Conservation (phyloP, 2,888 invertebrate species). For the Dynastes hyllus region DNA sequence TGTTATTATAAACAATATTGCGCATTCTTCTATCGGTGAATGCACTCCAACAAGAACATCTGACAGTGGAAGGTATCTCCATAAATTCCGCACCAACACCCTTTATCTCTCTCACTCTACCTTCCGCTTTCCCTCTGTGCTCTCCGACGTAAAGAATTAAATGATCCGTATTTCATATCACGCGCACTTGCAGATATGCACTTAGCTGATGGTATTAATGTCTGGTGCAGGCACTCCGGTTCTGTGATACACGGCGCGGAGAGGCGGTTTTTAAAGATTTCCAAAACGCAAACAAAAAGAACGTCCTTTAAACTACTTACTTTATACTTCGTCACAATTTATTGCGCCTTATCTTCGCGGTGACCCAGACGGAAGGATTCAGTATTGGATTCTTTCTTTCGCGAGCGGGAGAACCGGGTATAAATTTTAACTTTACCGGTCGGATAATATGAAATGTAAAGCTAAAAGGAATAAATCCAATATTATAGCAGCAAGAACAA, state of each 20-base stretch:
- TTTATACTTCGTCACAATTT: not conserved
- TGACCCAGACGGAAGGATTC: not conserved
- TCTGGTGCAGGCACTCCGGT: not conserved
- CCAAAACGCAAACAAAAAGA: conserved; percentile 5
- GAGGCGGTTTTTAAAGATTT: not conserved
- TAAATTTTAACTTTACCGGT: not conserved
- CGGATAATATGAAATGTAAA: conserved; percentile 1
- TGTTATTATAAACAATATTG: too few relatives aligned
- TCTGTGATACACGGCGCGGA: conserved; percentile 2
- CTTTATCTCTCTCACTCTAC: not conserved
- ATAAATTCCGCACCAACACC: not conserved
- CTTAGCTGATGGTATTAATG: conserved; percentile 19
- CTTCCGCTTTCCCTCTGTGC: not conserved
- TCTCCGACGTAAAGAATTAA: not conserved
- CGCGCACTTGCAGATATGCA: conserved; percentile 14
- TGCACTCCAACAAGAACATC: not conserved
- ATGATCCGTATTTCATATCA: conserved; percentile 10
- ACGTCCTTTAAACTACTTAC: not conserved
- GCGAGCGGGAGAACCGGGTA: not conserved
- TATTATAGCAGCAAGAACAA: not conserved
- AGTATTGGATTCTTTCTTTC: not conserved
- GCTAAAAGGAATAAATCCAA: not conserved
- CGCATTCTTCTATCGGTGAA: too few relatives aligned
- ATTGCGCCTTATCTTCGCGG: not conserved
- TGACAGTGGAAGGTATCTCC: conserved; percentile 3